phyloP scores from a whole-genome alignment of 2,888 invertebrate genomes.

The Ophonus ardosiacus region DNA sequence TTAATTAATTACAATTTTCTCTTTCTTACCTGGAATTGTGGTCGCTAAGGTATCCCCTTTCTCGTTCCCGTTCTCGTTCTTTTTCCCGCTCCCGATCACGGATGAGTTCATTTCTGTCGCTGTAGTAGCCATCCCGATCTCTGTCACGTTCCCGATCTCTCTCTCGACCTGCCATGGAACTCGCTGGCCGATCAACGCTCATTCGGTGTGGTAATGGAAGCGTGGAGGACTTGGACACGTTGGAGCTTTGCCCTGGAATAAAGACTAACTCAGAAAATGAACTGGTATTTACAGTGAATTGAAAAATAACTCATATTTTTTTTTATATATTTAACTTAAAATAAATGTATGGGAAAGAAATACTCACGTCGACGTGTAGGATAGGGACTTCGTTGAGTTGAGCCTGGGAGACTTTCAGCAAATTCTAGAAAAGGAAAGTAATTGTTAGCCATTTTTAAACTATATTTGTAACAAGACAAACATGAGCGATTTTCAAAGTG shows the following conservation, averaged over 20 bases:
- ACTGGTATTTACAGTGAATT: conserved; percentile 41
- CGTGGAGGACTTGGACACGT: conserved; percentile 87
- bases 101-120: conserved; percentile 91
- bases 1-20: neutral
- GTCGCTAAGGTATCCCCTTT: conserved; percentile 88
- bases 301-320: neutral
- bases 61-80: conserved; percentile 76
- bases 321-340: neutral
- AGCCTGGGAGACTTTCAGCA: conserved; percentile 90
- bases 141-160: conserved; percentile 80
- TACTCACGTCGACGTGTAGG: conserved; percentile 91
- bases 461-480: neutral
- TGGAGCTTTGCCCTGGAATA: conserved; percentile 79
- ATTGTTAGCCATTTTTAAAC: neutral
- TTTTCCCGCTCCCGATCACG: conserved; percentile 86
- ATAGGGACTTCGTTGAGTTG: conserved; percentile 91
- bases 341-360: neutral
- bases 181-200: conserved; percentile 80
- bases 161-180: conserved; percentile 76
- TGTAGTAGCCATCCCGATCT: conserved; percentile 91
- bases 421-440: conserved; percentile 81
- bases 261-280: neutral
- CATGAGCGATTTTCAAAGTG: conserved; percentile 1
- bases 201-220: conserved; percentile 88
- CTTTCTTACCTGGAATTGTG: conserved; percentile 84